Evolutionary conservation across 2,797 vertebrate species (phyloP).

Genomic region (Novumbra hubbsi): DNA sequence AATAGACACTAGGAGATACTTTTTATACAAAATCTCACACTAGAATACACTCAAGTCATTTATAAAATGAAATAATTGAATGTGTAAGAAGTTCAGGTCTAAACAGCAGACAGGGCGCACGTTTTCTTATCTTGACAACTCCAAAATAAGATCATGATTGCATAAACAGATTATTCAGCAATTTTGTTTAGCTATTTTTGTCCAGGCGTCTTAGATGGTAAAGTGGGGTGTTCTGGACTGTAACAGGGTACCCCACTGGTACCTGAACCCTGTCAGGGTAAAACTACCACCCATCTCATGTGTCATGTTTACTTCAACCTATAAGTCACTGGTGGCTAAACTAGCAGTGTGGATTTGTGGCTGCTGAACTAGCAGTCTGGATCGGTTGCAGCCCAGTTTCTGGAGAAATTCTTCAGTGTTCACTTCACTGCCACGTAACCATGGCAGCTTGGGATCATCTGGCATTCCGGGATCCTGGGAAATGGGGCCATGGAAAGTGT

Average conservation of each 20-base stretch:
- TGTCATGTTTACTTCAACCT: conserved; percentile 57
- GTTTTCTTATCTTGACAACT: too few relatives aligned
- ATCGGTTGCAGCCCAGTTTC: conserved; percentile 2
- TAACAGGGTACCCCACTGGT: conserved; percentile 30
- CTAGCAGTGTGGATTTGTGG: neutral
- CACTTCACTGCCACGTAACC: neutral
- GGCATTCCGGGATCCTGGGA: conserved; percentile 19
- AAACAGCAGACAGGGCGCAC: too few relatives aligned
- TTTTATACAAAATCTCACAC: too few relatives aligned
- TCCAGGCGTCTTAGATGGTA: conserved; percentile 16
- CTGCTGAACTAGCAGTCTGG: neutral
- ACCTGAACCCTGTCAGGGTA: conserved; percentile 48
- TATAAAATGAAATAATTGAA: too few relatives aligned
- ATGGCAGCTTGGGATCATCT: neutral
- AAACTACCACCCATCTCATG: conserved; percentile 49
- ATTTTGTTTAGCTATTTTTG: conserved; percentile 10
- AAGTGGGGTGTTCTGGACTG: conserved; percentile 47
- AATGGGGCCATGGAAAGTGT: conserved; percentile 51
- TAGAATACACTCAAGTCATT: too few relatives aligned
- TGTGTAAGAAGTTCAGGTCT: too few relatives aligned
- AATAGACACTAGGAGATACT: neutral
- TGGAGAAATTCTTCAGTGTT: conserved; percentile 23
- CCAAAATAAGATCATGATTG: neutral
- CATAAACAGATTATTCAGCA: neutral
- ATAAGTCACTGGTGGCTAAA: conserved; percentile 4